A percentile compares a stretch with the other conserved stretches of the same genome.
These are phyloP conservation scores for Coenonympha arcania DNA, from an alignment of 2,888 invertebrate species.

Conservation along the genomic window DNA sequence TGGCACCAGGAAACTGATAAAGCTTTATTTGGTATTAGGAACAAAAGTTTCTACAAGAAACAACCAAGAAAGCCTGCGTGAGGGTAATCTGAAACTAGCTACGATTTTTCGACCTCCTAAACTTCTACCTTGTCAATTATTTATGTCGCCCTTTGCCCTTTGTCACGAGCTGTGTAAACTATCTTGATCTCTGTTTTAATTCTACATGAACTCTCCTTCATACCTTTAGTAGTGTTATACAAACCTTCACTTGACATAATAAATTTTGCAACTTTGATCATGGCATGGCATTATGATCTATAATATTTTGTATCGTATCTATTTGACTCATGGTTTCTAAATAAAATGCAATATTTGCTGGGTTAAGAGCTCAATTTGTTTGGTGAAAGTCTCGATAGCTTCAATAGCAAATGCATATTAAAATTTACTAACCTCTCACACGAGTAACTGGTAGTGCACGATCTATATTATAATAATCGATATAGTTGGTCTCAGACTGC, in stretches of 20 bases:
- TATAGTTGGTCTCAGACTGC: too few species aligned
- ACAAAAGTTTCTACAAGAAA: background rate
- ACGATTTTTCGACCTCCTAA: background rate
- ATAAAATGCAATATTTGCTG: background rate
- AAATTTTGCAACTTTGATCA: background rate
- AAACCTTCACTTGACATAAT: slow-evolving; percentile 6
- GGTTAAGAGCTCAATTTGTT: background rate
- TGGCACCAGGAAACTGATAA: too few species aligned
- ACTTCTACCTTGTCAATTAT: slow-evolving; percentile 26
- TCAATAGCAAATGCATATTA: background rate
- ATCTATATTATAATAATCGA: too few species aligned
- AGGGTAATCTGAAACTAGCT: slow-evolving; percentile 1
- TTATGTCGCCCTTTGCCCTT: slow-evolving; percentile 46
- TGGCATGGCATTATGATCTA: slow-evolving; percentile 1
- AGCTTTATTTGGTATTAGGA: background rate
- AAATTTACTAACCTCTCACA: background rate
- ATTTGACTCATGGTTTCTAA: background rate
- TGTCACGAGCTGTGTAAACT: slow-evolving; percentile 55
- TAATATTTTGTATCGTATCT: background rate
- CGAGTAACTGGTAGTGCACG: background rate
- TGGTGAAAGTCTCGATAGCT: background rate
- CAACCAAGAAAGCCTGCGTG: background rate
- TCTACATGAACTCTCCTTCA: background rate
- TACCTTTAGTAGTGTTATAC: slow-evolving; percentile 6
- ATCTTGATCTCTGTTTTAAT: slow-evolving; percentile 31